phyloP scores from a whole-genome alignment of 2,888 invertebrate genomes.

The Meandrusa payeni region DNA sequence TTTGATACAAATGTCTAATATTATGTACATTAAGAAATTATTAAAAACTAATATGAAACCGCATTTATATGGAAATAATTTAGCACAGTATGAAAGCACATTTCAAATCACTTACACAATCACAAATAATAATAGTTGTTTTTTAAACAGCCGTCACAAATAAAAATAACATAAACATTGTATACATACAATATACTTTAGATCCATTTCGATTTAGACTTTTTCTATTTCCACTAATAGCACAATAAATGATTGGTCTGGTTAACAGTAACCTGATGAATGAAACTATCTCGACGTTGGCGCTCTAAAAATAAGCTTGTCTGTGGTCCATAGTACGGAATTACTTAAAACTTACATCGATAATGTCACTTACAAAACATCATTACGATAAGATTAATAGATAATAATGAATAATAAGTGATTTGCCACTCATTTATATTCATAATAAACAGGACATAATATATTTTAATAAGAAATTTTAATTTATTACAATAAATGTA shows the following conservation, averaged over 20 bases:
- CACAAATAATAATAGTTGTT: no score
- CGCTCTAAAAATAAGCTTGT: constrained; percentile 58
- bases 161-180: constrained; percentile 12
- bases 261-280: constrained; percentile 57
- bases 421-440: constrained; percentile 5
- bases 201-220: constrained; percentile 49
- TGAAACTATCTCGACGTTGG: constrained; percentile 41
- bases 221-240: constrained; percentile 39
- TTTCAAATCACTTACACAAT: no score
- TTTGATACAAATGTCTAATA: no score
- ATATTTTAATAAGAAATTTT: no score
- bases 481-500: no score
- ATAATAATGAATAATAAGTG: constrained; percentile 35
- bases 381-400: constrained; percentile 54
- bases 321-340: constrained; percentile 62
- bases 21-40: no score
- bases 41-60: no score
- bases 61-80: no score
- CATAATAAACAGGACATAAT: constrained; percentile 1
- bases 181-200: constrained; percentile 52
- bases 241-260: constrained; percentile 49
- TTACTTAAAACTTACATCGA: constrained; percentile 66
- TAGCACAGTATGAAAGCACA: no score
- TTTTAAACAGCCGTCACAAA: no score
- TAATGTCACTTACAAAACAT: constrained; percentile 64